Conservation (phyloP, 2,113 vertebrate genomes). For the Halichoeres trimaculatus region DNA sequence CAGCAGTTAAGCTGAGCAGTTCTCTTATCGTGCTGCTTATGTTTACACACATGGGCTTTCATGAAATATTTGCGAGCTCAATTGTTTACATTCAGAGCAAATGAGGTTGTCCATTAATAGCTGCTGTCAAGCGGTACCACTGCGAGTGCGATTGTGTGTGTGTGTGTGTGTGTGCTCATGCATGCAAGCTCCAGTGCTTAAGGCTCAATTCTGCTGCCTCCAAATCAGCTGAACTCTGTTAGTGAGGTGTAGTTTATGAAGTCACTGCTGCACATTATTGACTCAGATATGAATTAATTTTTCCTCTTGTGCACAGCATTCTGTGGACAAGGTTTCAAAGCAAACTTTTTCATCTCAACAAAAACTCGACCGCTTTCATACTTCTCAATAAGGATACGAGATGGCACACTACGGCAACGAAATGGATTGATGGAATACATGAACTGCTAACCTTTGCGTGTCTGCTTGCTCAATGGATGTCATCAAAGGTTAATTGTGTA, state of each 20-base stretch:
- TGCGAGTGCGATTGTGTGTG: neutral
- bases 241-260: constrained; percentile 47
- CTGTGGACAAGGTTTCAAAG: constrained; percentile 40
- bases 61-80: constrained; percentile 67
- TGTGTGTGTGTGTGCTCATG: constrained; percentile 34
- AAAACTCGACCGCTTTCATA: constrained; percentile 17
- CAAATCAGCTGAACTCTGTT: constrained; percentile 54
- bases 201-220: constrained; percentile 49
- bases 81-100: constrained; percentile 76
- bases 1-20: constrained; percentile 37
- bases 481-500: constrained; percentile 81
- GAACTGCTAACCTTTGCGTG: constrained; percentile 73
- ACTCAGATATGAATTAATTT: constrained; percentile 33
- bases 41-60: constrained; percentile 70
- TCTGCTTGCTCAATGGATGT: constrained; percentile 59
- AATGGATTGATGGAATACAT: constrained; percentile 67
- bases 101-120: constrained; percentile 75
- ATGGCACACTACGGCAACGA: constrained; percentile 57
- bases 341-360: constrained; percentile 26
- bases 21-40: constrained; percentile 59
- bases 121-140: constrained; percentile 60
- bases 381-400: constrained; percentile 50
- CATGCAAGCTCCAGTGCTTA: constrained; percentile 36
- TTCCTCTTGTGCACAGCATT: neutral
- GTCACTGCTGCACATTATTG: constrained; percentile 19